Percentiles rank a stretch among this genome's conserved stretches.
Conservation (phyloP, 2,888 invertebrate genomes). For the Eledona agricola region DNA sequence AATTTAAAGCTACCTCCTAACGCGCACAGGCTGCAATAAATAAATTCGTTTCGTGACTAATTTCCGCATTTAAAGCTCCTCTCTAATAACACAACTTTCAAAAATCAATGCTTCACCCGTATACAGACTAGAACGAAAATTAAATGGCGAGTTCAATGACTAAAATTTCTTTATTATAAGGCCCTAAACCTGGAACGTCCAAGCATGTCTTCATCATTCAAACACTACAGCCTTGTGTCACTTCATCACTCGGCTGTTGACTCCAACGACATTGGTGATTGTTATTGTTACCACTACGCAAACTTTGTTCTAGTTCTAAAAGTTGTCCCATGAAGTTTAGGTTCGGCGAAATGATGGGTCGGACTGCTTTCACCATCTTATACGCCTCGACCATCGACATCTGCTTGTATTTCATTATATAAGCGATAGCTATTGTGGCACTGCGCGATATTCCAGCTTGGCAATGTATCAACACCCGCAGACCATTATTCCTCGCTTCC, state of each 20-base stretch:
- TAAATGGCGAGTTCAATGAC: slow-evolving; percentile 54
- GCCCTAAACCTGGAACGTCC: slow-evolving; percentile 10
- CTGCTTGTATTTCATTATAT: slow-evolving; percentile 88
- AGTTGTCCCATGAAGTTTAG: slow-evolving; percentile 94
- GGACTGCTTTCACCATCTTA: slow-evolving; percentile 82
- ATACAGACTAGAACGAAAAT: slow-evolving; percentile 56
- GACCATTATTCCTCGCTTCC: slow-evolving; percentile 74
- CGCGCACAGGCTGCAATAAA: slow-evolving; percentile 24
- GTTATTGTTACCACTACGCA: slow-evolving; percentile 62
- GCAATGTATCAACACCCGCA: slow-evolving; percentile 89
- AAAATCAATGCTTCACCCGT: slow-evolving; percentile 37
- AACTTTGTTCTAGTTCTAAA: slow-evolving; percentile 80
- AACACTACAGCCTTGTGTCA: slow-evolving; percentile 67
- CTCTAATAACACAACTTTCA: slow-evolving; percentile 3
- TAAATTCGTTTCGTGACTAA: slow-evolving; percentile 9
- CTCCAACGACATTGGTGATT: slow-evolving; percentile 65
- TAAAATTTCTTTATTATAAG: slow-evolving; percentile 35
- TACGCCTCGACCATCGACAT: slow-evolving; percentile 88
- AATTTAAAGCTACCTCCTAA: slow-evolving; percentile 26
- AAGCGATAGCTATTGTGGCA: slow-evolving; percentile 94
- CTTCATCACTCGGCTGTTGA: slow-evolving; percentile 65
- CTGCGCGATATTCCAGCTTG: slow-evolving; percentile 95
- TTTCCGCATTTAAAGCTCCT: slow-evolving; percentile 23
- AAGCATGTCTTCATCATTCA: slow-evolving; percentile 53
- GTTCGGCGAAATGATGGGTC: slow-evolving; percentile 94